These are phyloP conservation scores for Lordiphosa clarofinis DNA, from an alignment of 1,140 invertebrate genomes.

Conservation along the genomic window DNA sequence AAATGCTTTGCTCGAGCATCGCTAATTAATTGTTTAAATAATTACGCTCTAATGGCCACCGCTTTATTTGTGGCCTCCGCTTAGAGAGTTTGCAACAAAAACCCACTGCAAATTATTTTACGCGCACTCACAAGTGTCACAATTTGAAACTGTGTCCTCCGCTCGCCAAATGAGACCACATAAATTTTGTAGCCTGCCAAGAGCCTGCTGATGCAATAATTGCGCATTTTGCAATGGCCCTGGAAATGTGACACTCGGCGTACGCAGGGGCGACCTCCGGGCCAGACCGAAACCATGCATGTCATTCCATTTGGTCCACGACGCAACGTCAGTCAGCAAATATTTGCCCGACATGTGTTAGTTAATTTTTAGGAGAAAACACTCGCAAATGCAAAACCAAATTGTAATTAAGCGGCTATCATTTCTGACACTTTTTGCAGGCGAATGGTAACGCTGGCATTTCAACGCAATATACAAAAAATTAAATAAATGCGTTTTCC, in stretches of 20 bases:
- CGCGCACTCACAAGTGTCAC: constrained; percentile 64
- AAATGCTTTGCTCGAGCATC: constrained; percentile 42
- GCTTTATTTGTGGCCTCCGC: constrained; percentile 36
- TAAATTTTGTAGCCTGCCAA: constrained; percentile 45
- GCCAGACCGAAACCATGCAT: constrained; percentile 22
- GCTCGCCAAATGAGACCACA: constrained; percentile 55
- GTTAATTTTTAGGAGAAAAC: constrained; percentile 14
- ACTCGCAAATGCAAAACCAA: constrained; percentile 13
- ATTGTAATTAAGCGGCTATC: constrained; percentile 49
- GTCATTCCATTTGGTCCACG: constrained; percentile 1
- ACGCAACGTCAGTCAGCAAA: constrained; percentile 15
- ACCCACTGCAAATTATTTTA: constrained; percentile 50
- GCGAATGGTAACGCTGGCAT: no score
- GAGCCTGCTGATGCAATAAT: constrained; percentile 42
- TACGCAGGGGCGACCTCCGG: constrained; percentile 13
- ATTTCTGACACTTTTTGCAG: constrained; percentile 13
- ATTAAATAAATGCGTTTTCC: no score
- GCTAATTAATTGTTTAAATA: constrained; percentile 73
- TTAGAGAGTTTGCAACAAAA: constrained; percentile 41
- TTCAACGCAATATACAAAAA: no score
- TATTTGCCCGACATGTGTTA: constrained; percentile 36
- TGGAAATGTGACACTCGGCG: constrained; percentile 39
- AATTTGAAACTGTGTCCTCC: constrained; percentile 44
- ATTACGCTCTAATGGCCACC: constrained; percentile 56
- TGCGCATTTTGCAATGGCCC: constrained; percentile 41